These are phyloP conservation scores for Drosophila nikananu DNA, from an alignment of 1,140 invertebrate genomes.

Conservation along the genomic window DNA sequence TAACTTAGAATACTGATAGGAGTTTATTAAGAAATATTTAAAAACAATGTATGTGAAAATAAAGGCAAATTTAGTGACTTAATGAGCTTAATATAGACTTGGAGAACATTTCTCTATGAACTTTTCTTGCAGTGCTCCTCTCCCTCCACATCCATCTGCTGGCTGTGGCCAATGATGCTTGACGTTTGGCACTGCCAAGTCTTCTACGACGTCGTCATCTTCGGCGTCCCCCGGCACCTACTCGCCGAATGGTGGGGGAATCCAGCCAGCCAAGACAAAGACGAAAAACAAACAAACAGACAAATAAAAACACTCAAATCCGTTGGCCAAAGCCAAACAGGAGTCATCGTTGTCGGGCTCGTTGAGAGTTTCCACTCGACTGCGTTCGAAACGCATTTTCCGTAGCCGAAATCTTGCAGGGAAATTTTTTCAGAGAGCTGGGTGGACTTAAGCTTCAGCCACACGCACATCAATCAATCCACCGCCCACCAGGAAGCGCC, in stretches of 20 bases:
- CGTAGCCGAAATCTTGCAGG: constrained; percentile 27
- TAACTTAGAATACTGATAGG: background rate
- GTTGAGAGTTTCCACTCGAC: constrained; percentile 51
- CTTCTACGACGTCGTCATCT: constrained; percentile 32
- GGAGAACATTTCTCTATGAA: no score
- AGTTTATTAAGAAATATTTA: background rate
- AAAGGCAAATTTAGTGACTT: accelerated
- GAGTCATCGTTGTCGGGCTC: constrained; percentile 49
- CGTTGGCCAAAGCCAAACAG: constrained; percentile 53
- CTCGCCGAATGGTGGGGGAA: background rate
- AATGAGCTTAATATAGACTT: background rate
- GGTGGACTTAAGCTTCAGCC: constrained; percentile 36
- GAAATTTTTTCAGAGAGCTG: constrained; percentile 21
- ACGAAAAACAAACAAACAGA: constrained; percentile 57
- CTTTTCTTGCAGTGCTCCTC: background rate
- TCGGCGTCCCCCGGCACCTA: constrained; percentile 25
- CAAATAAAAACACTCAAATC: constrained; percentile 58
- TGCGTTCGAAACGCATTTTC: constrained; percentile 45
- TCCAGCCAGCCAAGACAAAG: constrained; percentile 48
- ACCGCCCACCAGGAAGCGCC: background rate
- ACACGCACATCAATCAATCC: constrained; percentile 62
- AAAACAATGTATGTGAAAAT: background rate
- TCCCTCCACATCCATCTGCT: constrained; percentile 9
- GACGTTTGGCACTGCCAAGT: constrained; percentile 48
- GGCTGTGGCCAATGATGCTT: constrained; percentile 54